Conservation (phyloP, 2,113 vertebrate genomes). For the Nycticorax nycticorax region DNA sequence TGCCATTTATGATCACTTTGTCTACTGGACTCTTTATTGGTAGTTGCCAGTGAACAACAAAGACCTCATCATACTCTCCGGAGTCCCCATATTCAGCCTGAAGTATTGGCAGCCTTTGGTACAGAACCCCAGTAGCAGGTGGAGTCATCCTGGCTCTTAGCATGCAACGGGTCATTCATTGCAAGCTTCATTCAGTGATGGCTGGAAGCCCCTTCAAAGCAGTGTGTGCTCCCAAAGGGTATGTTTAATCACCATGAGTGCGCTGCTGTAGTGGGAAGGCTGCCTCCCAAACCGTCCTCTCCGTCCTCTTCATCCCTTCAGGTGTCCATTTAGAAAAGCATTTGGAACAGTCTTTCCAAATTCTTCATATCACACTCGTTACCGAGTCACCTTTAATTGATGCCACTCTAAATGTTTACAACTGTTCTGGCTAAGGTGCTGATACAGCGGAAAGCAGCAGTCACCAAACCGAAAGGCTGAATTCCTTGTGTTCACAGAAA, state of each 20-base stretch:
- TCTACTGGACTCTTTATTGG: background rate
- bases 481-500: background rate
- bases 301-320: background rate
- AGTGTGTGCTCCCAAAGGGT: background rate
- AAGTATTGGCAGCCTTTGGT: background rate
- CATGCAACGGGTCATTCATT: rapidly evolving
- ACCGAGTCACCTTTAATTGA: background rate
- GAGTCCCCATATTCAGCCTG: background rate
- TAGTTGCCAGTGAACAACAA: background rate
- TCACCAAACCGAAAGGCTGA: background rate
- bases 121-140: background rate
- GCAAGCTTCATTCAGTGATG: background rate
- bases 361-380: background rate
- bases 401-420: background rate
- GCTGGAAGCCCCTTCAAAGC: background rate
- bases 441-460: background rate
- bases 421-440: background rate
- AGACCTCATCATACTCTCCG: background rate
- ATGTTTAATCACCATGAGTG: background rate
- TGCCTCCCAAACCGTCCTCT: background rate
- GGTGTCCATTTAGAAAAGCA: background rate
- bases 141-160: background rate
- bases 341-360: background rate
- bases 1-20: background rate
- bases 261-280: background rate